phyloP scores from a whole-genome alignment of 2,113 vertebrate genomes.

The Fulmarus glacialis region DNA sequence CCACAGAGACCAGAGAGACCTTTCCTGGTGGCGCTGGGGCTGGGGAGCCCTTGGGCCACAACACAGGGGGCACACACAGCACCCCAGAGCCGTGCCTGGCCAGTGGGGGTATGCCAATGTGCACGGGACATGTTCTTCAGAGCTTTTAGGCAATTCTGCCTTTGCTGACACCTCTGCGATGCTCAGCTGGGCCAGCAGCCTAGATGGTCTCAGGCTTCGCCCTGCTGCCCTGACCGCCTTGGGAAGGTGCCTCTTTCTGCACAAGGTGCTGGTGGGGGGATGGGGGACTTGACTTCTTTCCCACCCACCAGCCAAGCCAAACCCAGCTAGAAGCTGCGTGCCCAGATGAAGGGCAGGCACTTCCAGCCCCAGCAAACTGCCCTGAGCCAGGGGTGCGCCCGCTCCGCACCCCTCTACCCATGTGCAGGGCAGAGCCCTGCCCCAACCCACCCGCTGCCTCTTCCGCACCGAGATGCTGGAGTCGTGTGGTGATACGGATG shows the following conservation, averaged over 20 bases:
- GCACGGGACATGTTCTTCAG: neutral
- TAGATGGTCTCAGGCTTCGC: neutral
- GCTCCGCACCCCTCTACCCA: accelerated
- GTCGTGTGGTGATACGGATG: accelerated
- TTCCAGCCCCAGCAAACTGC: neutral
- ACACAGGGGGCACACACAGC: accelerated
- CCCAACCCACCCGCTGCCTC: neutral
- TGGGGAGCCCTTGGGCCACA: neutral
- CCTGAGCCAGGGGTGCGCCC: accelerated
- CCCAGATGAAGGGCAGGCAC: accelerated
- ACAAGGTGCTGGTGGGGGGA: neutral
- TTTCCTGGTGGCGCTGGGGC: neutral
- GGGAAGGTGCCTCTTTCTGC: neutral
- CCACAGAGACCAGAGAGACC: neutral
- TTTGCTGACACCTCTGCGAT: neutral
- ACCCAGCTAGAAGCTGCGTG: neutral
- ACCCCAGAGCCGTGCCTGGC: accelerated
- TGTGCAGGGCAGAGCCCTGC: neutral
- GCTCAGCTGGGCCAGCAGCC: neutral
- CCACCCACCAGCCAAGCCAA: accelerated
- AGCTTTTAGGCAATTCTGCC: neutral
- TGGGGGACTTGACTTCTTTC: neutral
- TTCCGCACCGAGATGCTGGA: accelerated
- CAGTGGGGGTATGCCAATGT: neutral
- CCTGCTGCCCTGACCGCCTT: neutral